These are phyloP conservation scores for Tinea trinotella DNA, from an alignment of 2,888 invertebrate genomes.

Conservation along the genomic window DNA sequence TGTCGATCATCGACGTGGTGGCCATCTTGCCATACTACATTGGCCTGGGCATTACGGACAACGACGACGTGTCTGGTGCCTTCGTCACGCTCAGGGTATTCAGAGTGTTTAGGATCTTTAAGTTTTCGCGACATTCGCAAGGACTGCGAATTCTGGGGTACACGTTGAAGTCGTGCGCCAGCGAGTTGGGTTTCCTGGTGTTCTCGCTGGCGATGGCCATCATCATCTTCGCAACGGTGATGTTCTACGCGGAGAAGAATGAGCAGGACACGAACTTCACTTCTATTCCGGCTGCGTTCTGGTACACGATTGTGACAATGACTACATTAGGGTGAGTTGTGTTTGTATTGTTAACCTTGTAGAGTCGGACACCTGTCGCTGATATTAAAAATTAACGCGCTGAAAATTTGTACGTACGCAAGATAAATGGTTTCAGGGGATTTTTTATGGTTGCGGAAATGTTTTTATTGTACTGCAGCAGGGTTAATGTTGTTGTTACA, in stretches of 20 bases:
- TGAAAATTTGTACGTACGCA: not conserved
- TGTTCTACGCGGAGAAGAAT: conserved; percentile 99
- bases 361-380: conserved; percentile 51
- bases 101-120: conserved; percentile 99
- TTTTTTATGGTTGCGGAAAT: not conserved
- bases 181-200: conserved; percentile 98
- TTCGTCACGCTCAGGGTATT: conserved; percentile 99
- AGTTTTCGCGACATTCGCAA: conserved; percentile 99
- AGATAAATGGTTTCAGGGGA: not conserved
- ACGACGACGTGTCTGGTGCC: conserved; percentile 98
- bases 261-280: conserved; percentile 97
- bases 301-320: conserved; percentile 99
- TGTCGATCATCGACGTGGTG: conserved; percentile 99
- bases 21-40: conserved; percentile 99
- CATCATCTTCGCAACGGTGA: conserved; percentile 99
- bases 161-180: conserved; percentile 98
- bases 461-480: not conserved
- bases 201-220: conserved; percentile 99
- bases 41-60: conserved; percentile 96
- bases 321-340: conserved; percentile 95
- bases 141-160: conserved; percentile 98
- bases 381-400: conserved; percentile 53
- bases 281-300: conserved; percentile 99
- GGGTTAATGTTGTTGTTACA: too few relatives aligned
- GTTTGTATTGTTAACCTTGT: conserved; percentile 5